These are phyloP conservation scores for Knipowitschia caucasica DNA, from an alignment of 2,797 vertebrate genomes.

Conservation along the genomic window DNA sequence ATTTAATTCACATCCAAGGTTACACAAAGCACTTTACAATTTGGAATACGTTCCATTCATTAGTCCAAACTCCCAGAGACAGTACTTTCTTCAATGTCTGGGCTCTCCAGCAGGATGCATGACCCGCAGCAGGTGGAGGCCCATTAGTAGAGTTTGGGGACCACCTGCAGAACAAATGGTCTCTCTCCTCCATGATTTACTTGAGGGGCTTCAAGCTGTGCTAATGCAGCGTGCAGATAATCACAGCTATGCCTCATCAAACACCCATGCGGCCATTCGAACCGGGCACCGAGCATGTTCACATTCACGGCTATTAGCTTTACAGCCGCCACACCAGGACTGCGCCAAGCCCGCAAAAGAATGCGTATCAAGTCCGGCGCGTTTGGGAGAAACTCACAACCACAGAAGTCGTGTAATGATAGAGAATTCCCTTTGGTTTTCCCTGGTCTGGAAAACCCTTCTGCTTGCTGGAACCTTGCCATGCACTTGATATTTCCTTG, in stretches of 20 bases:
- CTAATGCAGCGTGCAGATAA: conserved; percentile 70
- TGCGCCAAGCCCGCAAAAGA: conserved; percentile 20
- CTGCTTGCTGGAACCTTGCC: conserved; percentile 49
- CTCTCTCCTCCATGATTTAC: conserved; percentile 65
- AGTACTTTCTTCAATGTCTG: too few relatives aligned
- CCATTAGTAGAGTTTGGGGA: conserved; percentile 68
- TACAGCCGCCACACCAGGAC: conserved; percentile 54
- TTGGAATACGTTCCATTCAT: too few relatives aligned
- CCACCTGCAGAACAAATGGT: conserved; percentile 67
- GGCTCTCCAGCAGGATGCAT: conserved; percentile 61
- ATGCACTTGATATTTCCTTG: conserved; percentile 37
- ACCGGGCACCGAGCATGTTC: conserved; percentile 62
- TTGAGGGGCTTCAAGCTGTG: conserved; percentile 67
- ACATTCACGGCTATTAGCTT: conserved; percentile 71
- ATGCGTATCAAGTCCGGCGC: conserved; percentile 16
- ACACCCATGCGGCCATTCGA: conserved; percentile 70
- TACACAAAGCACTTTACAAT: too few relatives aligned
- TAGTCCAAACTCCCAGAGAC: too few relatives aligned
- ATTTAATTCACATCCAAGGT: too few relatives aligned
- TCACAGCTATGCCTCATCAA: conserved; percentile 75
- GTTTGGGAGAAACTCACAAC: conserved; percentile 40
- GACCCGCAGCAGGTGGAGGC: conserved; percentile 70
- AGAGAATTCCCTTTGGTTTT: conserved; percentile 30
- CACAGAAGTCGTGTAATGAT: conserved; percentile 50
- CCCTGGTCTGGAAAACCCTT: conserved; percentile 39